Evolutionary conservation across 2,888 invertebrate species (phyloP), one percentile per base, ranked within the genome.

Genomic region (Neoscelio sp.): DNA sequence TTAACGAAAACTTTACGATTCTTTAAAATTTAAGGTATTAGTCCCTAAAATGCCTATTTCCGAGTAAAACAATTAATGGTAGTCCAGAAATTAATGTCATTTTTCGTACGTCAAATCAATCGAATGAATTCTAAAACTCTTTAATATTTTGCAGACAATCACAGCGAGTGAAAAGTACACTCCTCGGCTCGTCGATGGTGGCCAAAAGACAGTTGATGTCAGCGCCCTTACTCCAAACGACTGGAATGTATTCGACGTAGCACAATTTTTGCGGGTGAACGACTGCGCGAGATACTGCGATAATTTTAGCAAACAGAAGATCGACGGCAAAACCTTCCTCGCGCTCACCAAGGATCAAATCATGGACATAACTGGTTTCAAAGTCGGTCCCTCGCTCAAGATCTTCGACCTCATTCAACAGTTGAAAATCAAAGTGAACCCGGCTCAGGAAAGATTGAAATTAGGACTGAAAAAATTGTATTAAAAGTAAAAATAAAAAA

Each of bases 341-440:
- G 93, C 94, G 81, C 91, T 98, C 73, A 95, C 95, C 52, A 97
- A 98, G 91, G 97, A 98, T 89, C 95, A 98, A 91, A 96, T 98
- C 80, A 94, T 98, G 84, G 95, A 95, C 85, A 92, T 97, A 80
- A 94, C 97, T 17, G 96, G 96, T 83, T 97, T 96, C 93, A 98
- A 98, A 92, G 97, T 98, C 73, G 98, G 98, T 0, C 98, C 98
- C 4, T 97, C 98, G 12, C 91, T 98, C 75, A 98, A 98, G 92
- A 97, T 98, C 85, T 96, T 94, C 88, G 97, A 98, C 92, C 93
- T 98, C 82, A 96, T 98, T 87, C 96, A 97, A 87, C 97, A 97
- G 89, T 92, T 98, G 58, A 97, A 97, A 92, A 95, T 94, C 90
- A 96, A 96, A 92, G 94, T 95, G 80, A 95, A 95, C 90, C 94